Base-by-base conservation (phyloP, 2,113 vertebrate genomes). In the Mugil cephalus region DNA sequence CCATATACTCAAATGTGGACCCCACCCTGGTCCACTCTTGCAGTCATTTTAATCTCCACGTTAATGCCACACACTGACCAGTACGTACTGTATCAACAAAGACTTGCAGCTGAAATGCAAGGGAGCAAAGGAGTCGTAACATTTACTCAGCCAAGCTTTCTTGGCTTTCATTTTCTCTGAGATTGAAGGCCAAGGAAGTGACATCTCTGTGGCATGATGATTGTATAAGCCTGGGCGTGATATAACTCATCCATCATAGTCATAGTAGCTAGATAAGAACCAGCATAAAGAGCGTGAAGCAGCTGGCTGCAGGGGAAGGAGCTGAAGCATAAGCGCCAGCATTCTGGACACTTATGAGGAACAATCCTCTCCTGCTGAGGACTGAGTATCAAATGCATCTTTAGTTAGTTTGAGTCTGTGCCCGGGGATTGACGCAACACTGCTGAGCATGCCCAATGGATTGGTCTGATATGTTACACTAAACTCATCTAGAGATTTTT, bases 181-280 rank as follows among this genome's bases (percentile, higher is more conserved):
- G 36, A 39, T 19, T 65, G 65, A 77, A 69, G 63, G 61, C 18
- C 24, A 5, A 62, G 59, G 34, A 48, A n/a, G 51, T 42, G 69
- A 77, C 73, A 75, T 63, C 19, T 47, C 19, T 24, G 45, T 4
- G 17, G 8, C 58, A 52, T 74, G 70, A 80, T 78, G 83, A 81
- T 85, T 59, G 75, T 30, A 66, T 52, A 78, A 61, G 34, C 40
- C 58, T 53, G 35, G 65, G 39, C 66, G 63, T 14, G 36, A 74
- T 60, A 15, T 15, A 53, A 64, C 60, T 17, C 77, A 70, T 85
- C 70, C 67, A 63, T 80, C 80, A 73, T 6, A 15, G 61, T 69
- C 69, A 39, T 35, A 15, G 38, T 1, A 30, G 39, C 53, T 51
- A 67, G 64, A 77, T 77, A 51, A 73, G 73, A 76, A 47, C 12